Conservation (phyloP, 2,888 invertebrate genomes). For the Microplitis manilae region DNA sequence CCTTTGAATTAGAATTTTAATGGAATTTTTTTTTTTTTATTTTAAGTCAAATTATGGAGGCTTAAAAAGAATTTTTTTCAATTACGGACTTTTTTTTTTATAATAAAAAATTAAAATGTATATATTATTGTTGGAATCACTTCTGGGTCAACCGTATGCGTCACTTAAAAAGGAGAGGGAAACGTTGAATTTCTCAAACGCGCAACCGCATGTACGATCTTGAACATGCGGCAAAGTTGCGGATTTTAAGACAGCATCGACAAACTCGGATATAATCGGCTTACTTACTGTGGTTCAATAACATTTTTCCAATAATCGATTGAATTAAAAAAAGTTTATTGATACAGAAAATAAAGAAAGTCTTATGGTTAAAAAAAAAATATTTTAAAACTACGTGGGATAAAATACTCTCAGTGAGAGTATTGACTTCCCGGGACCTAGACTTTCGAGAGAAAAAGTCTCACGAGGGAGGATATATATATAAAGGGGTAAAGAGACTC, state of each 20-base stretch:
- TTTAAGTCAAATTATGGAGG: too few species aligned
- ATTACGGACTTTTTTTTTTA: background rate
- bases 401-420: background rate
- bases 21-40: too few species aligned
- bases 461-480: background rate
- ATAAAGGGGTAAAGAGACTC: slow-evolving; percentile 5
- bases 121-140: background rate
- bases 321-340: background rate
- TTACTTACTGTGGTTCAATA: background rate
- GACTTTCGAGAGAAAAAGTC: slow-evolving; percentile 6
- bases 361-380: background rate
- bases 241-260: background rate
- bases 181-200: background rate
- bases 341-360: background rate
- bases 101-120: background rate
- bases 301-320: background rate
- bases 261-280: background rate
- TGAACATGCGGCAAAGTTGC: background rate
- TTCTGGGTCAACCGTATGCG: slow-evolving; percentile 45
- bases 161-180: slow-evolving; percentile 22
- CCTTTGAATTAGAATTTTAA: too few species aligned
- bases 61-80: background rate
- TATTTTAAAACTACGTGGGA: background rate
- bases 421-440: slow-evolving; percentile 1
- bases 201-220: background rate